Percentiles rank a stretch among this genome's conserved stretches.
Evolutionary conservation across 2,888 invertebrate species (phyloP).

Genomic region (Ephialtes manifestator): DNA sequence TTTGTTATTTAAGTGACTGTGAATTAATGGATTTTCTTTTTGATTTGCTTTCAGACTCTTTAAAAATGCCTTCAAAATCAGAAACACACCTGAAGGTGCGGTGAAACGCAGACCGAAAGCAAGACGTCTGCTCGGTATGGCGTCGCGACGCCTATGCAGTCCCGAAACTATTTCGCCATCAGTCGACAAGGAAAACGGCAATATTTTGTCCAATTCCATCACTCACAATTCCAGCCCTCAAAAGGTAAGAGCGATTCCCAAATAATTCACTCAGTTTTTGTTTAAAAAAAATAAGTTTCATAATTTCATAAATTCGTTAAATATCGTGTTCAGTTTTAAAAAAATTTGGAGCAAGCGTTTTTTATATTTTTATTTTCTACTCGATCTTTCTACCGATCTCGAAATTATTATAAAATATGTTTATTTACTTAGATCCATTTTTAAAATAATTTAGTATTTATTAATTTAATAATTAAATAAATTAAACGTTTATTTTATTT

Average conservation of each 20-base stretch:
- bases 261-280: not conserved
- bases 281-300: not conserved
- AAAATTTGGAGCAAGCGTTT: too few species aligned
- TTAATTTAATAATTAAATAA: too few species aligned
- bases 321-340: too few species aligned
- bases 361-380: too few species aligned
- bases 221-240: constrained; percentile 77
- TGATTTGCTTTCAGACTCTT: constrained; percentile 79
- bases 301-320: not conserved
- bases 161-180: constrained; percentile 76
- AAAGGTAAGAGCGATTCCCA: constrained; percentile 76
- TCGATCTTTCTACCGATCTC: too few species aligned
- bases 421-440: too few species aligned
- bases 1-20: not conserved
- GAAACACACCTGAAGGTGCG: constrained; percentile 79
- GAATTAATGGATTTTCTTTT: constrained; percentile 24
- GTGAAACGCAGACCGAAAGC: constrained; percentile 74
- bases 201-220: constrained; percentile 74
- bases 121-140: constrained; percentile 78
- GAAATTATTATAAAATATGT: too few species aligned
- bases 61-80: constrained; percentile 83
- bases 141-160: constrained; percentile 77
- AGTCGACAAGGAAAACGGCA: constrained; percentile 80
- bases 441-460: too few species aligned
- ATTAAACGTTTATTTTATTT: too few species aligned